phyloP scores from a whole-genome alignment of 1,140 invertebrate genomes.

The Gryon sp. region DNA sequence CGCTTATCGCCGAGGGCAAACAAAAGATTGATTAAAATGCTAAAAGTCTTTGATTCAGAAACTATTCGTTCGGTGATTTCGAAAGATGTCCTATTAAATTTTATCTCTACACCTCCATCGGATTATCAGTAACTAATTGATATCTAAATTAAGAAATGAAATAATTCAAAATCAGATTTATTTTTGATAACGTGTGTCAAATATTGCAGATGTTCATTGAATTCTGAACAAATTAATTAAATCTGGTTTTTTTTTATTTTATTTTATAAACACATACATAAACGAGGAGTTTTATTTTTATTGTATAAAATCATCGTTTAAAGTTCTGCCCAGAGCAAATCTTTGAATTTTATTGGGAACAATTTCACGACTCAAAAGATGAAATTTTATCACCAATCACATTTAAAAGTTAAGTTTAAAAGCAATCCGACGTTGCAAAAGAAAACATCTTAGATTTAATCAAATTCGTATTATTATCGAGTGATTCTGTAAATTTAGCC shows the following conservation, averaged over 20 bases:
- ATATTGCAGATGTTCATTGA: conserved; percentile 19
- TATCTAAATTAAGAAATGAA: conserved; percentile 57
- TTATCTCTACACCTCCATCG: conserved; percentile 33
- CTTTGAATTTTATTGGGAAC: no score
- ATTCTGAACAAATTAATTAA: conserved; percentile 10
- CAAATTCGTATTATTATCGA: conserved; percentile 37
- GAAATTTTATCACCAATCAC: conserved; percentile 38
- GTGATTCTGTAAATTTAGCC: conserved; percentile 41
- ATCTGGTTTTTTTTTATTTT: no score
- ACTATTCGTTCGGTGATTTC: conserved; percentile 43
- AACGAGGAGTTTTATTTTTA: no score
- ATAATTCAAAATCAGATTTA: conserved; percentile 29
- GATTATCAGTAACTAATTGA: conserved; percentile 30
- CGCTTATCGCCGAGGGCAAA: conserved; percentile 45
- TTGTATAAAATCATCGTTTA: no score
- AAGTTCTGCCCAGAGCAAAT: no score
- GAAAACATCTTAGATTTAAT: no score
- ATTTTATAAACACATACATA: no score
- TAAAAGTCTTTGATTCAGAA: conserved; percentile 49
- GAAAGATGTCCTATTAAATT: conserved; percentile 59
- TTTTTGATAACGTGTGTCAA: conserved; percentile 29
- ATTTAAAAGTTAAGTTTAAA: no score
- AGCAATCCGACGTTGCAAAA: no score
- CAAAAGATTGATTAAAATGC: conserved; percentile 53
- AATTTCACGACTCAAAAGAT: no score